Percentiles rank a stretch among this genome's conserved stretches.
Conservation (phyloP, 2,113 vertebrate species). For the Tor tambroides region DNA sequence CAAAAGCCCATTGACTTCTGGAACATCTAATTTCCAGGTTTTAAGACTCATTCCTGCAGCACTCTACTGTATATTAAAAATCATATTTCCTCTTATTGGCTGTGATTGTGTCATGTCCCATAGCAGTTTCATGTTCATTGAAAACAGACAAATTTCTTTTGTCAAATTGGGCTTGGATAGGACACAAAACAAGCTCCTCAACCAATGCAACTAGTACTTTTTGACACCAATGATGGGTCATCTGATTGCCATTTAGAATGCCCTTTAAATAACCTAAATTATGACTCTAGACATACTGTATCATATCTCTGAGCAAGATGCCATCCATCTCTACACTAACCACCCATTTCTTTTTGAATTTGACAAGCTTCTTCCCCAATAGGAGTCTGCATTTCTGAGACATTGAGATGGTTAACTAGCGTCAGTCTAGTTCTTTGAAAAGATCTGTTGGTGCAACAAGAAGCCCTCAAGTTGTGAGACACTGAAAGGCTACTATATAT, state of each 20-base stretch:
- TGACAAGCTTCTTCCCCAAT: background rate
- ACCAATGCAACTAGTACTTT: background rate
- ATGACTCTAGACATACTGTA: background rate
- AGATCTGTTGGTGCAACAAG: background rate
- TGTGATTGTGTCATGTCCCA: background rate
- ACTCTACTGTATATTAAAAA: background rate
- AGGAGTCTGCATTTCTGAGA: slow-evolving; percentile 10
- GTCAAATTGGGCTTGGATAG: background rate
- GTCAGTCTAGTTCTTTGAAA: slow-evolving; percentile 7
- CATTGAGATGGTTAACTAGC: background rate
- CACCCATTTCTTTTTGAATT: background rate
- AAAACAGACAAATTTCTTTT: background rate
- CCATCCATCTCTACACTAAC: slow-evolving; percentile 14
- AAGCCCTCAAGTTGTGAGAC: slow-evolving; percentile 16
- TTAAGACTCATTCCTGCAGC: background rate
- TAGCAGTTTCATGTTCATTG: background rate
- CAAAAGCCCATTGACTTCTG: background rate
- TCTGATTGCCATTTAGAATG: slow-evolving; percentile 5
- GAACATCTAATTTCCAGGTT: background rate
- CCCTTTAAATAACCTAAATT: slow-evolving; percentile 4
- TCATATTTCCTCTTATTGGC: background rate
- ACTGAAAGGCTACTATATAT: too few species aligned
- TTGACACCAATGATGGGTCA: background rate
- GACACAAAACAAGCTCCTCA: background rate
- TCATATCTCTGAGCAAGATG: background rate